phyloP scores from a whole-genome alignment of 2,888 invertebrate genomes.

The Andrena camellia region DNA sequence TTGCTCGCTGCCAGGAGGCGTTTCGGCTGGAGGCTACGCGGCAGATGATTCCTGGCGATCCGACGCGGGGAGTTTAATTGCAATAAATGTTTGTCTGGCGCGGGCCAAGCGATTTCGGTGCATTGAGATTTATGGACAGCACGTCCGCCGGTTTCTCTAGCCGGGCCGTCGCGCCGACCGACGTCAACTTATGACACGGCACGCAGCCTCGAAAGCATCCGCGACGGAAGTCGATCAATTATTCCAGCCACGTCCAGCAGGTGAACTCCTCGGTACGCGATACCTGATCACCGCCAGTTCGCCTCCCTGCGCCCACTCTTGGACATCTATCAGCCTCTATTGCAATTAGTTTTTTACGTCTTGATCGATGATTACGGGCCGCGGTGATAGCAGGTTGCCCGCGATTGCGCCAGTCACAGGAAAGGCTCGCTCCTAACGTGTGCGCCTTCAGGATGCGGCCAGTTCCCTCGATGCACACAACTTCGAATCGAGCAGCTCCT shows the following conservation, averaged over 20 bases:
- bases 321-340: slow-evolving; percentile 28
- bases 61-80: slow-evolving; percentile 64
- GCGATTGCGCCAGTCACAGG: slow-evolving; percentile 15
- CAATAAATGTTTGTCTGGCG: slow-evolving; percentile 31
- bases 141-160: slow-evolving; percentile 56
- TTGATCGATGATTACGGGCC: slow-evolving; percentile 27
- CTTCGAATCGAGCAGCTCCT: not conserved
- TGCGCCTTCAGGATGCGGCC: not conserved
- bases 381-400: slow-evolving; percentile 33
- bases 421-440: not conserved
- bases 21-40: not conserved
- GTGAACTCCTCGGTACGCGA: slow-evolving; percentile 42
- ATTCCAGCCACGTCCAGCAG: slow-evolving; percentile 51
- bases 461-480: not conserved
- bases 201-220: slow-evolving; percentile 7
- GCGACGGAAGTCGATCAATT: slow-evolving; percentile 54
- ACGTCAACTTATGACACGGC: slow-evolving; percentile 5
- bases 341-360: slow-evolving; percentile 42
- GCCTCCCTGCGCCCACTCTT: not conserved
- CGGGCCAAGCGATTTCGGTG: slow-evolving; percentile 57
- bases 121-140: slow-evolving; percentile 66
- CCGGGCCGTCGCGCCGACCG: slow-evolving; percentile 1
- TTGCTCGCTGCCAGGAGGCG: not conserved
- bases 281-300: slow-evolving; percentile 45
- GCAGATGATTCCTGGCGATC: slow-evolving; percentile 8